Conservation (phyloP, 2,113 vertebrate genomes). For the Tragelaphus buxtoni region DNA sequence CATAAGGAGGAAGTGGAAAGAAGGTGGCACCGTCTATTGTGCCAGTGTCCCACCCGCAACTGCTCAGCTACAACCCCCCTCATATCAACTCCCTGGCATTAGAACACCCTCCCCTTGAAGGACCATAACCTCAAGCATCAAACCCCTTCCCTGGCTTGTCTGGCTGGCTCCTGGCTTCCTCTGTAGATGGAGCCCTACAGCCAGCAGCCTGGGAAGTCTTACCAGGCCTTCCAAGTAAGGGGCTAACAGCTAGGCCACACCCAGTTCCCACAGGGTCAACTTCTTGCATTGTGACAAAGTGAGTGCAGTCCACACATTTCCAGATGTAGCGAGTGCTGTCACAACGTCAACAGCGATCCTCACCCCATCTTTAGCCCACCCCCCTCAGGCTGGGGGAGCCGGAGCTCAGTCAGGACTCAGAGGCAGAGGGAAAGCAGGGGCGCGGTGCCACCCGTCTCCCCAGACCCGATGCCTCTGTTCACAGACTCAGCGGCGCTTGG, state of each 20-base stretch:
- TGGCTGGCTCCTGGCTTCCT: not conserved
- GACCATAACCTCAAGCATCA: not conserved
- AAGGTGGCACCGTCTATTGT: rapidly evolving
- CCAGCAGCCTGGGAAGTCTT: not conserved
- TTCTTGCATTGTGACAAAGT: not conserved
- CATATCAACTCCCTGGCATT: not conserved
- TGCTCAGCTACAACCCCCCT: not conserved
- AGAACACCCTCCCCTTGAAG: not conserved
- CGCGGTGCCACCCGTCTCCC: no score
- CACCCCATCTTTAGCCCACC: not conserved
- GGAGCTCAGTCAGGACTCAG: not conserved
- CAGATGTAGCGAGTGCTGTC: not conserved
- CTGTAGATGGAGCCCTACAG: not conserved
- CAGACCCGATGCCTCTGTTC: not conserved
- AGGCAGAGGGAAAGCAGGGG: not conserved
- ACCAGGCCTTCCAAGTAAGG: not conserved
- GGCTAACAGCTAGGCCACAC: no score
- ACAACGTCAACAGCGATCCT: not conserved
- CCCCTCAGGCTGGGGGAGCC: not conserved
- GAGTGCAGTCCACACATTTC: not conserved
- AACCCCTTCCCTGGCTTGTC: not conserved
- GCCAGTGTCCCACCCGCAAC: not conserved
- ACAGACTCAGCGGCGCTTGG: not conserved
- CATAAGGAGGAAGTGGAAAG: rapidly evolving
- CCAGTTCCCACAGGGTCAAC: no score